Conservation (phyloP, 2,113 vertebrate species). For the Ahaetulla prasina region DNA sequence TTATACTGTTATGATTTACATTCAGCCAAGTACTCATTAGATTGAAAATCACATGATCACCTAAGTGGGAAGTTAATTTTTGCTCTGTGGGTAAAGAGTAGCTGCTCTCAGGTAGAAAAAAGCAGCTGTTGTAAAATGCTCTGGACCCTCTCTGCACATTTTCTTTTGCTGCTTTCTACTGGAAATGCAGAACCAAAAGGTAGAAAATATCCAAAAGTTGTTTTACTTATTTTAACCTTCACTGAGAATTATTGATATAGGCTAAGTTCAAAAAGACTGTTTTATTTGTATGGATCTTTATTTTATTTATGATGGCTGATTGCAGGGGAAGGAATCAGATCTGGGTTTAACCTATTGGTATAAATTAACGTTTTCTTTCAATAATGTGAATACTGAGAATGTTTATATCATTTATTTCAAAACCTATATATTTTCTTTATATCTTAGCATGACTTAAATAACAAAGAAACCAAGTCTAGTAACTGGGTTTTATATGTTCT, state of each 20-base stretch:
- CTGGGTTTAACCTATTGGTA: neutral
- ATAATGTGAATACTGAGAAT: neutral
- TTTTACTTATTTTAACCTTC: neutral
- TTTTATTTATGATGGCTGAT: neutral
- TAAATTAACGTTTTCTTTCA: neutral
- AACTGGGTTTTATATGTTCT: neutral
- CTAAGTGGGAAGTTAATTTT: neutral
- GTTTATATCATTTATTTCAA: neutral
- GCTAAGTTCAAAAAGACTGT: neutral
- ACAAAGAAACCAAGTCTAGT: no score
- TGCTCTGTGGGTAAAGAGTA: neutral
- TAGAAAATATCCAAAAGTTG: neutral
- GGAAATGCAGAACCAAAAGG: neutral
- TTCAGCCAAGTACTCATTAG: neutral
- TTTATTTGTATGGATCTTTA: neutral
- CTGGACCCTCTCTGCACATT: neutral
- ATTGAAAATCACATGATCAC: neutral
- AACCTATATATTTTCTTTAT: fast-evolving
- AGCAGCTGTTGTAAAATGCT: neutral
- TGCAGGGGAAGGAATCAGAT: neutral
- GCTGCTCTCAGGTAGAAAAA: neutral
- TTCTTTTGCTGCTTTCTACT: neutral
- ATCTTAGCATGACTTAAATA: neutral
- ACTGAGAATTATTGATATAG: neutral
- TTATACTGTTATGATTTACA: neutral